Conservation (phyloP, 2,888 invertebrate genomes). For the Trilocha varians region DNA sequence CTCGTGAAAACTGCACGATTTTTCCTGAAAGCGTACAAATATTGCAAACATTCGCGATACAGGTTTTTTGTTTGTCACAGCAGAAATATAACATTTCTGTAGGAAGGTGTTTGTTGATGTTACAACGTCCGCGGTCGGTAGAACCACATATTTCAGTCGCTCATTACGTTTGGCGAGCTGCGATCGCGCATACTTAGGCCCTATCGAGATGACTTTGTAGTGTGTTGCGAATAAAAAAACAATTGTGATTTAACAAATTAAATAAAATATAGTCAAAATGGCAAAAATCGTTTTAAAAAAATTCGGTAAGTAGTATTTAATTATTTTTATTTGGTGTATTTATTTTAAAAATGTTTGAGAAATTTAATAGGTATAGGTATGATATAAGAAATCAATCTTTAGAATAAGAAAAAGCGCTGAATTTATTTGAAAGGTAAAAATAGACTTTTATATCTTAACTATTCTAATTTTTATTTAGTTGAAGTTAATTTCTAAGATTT, state of each 20-base stretch:
- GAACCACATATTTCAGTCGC: too few species aligned
- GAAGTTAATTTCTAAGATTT: too few species aligned
- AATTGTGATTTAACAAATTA: conserved; percentile 3
- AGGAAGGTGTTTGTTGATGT: conserved; percentile 21
- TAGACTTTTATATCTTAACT: too few species aligned
- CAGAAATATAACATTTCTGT: not conserved
- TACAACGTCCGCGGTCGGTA: conserved; percentile 25
- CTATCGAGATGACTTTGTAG: conserved; percentile 14
- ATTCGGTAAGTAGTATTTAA: conserved; percentile 41
- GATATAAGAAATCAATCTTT: too few species aligned
- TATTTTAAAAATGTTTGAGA: not conserved
- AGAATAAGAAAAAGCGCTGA: too few species aligned
- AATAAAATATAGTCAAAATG: conserved; percentile 28
- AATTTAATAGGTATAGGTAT: too few species aligned
- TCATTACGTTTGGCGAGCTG: conserved; percentile 17
- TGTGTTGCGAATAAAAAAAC: conserved; percentile 4
- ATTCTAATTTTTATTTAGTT: too few species aligned
- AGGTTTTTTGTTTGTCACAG: not conserved
- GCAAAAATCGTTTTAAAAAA: conserved; percentile 51
- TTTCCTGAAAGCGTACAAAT: not conserved
- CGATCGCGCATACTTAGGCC: conserved; percentile 4
- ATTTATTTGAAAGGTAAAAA: too few species aligned
- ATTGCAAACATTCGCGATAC: not conserved
- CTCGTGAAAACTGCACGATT: not conserved
- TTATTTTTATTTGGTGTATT: not conserved